Evolutionary conservation across 2,888 invertebrate species (phyloP), one percentile per base, ranked within the genome.

Genomic region (Lacanobia wlatinum): DNA sequence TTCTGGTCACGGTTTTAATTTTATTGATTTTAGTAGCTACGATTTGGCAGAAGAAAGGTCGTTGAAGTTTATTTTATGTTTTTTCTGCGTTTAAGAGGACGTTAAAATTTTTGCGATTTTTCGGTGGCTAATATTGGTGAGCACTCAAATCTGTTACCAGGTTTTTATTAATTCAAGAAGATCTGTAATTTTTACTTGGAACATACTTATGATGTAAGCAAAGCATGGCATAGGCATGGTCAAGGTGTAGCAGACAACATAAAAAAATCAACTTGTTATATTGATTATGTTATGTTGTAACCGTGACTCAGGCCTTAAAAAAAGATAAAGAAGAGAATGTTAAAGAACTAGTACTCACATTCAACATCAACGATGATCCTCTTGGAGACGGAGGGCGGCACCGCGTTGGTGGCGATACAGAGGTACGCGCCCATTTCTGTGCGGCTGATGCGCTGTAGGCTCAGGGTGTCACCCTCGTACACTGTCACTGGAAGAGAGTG

Each of bases 311-410:
- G 7, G 4, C 28, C 3, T 18, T 3, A 3, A 18, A 6, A 34
- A 28, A 34, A 5, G 34, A 5, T 34, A 34, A 40, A 18, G 21
- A 56, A 18, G 1, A 71, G 38, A 2, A n/a, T 23, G 1, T n/a
- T 23, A 4, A 38, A 21, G 16, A 50, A 14, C 23, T 18, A 6
- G 7, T 50, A 91, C 98, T 98, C 92, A 98, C 98, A 98, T 96
- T 98, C 98, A 81, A 98, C 98, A 92, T 98, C 98, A 73, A 98
- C 97, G 90, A 98, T 98, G 96, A 98, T 98, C 92, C 98, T 97
- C 96, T 98, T 99, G 94, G 98, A 98, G 91, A 98, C 98, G 52
- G 98, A 98, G 65, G 98, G 98, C 52, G 98, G 98, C 38, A 98
- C 98, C 58, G 98, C 98, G 92, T 98, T 98, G 89, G 98, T 98